A percentile compares a stretch with the other conserved stretches of the same genome.
These are phyloP conservation scores for Cryptotis parvus DNA, from an alignment of 2,113 vertebrate genomes.

Conservation along the genomic window DNA sequence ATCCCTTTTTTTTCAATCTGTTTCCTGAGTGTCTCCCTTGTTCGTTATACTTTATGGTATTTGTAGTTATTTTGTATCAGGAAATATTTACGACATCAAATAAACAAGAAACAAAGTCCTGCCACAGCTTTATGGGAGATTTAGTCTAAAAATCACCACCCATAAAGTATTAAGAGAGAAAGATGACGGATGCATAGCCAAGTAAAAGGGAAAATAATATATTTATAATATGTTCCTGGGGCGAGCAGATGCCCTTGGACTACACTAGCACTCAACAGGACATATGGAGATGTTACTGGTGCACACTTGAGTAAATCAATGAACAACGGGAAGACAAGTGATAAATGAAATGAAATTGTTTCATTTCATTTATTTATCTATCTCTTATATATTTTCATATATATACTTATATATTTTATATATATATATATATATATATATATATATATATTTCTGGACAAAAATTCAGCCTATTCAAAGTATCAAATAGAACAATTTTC, in stretches of 20 bases:
- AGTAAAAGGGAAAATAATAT: too few relatives aligned
- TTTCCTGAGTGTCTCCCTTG: not conserved
- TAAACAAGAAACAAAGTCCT: not conserved
- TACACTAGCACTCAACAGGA: too few relatives aligned
- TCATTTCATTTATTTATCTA: too few relatives aligned
- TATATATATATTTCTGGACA: not conserved
- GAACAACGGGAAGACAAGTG: too few relatives aligned
- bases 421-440: too few relatives aligned
- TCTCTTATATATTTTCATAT: too few relatives aligned
- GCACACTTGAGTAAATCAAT: too few relatives aligned
- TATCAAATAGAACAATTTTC: constrained; percentile 18
- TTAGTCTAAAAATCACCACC: not conserved
- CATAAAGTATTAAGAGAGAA: not conserved
- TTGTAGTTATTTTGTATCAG: not conserved
- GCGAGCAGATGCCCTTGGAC: too few relatives aligned
- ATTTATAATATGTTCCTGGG: too few relatives aligned
- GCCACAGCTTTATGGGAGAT: not conserved
- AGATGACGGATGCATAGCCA: not conserved
- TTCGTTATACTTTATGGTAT: not conserved
- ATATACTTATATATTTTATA: too few relatives aligned
- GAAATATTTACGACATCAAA: not conserved
- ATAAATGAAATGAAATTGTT: too few relatives aligned
- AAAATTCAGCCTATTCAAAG: constrained; percentile 18
- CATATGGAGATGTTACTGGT: too few relatives aligned
- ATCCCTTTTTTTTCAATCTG: not conserved